These are phyloP conservation scores for Phoeniculus purpureus DNA, from an alignment of 2,797 vertebrate species.

Conservation along the genomic window DNA sequence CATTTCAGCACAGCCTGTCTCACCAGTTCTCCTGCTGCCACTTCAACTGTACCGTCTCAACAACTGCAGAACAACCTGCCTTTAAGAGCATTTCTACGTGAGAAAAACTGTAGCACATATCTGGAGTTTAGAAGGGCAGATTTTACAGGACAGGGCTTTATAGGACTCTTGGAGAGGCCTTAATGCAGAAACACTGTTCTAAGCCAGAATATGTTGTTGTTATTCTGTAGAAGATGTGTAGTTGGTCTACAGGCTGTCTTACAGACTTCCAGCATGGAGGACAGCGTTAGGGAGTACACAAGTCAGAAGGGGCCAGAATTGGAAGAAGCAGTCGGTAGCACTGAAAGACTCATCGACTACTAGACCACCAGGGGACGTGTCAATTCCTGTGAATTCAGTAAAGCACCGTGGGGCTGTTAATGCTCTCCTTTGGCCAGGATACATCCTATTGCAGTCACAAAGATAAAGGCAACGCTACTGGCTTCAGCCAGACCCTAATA, in stretches of 20 bases:
- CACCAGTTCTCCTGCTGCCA: neutral
- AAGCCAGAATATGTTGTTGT: neutral
- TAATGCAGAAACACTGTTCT: neutral
- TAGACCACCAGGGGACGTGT: neutral
- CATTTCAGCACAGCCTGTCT: neutral
- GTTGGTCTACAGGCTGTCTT: slow-evolving; percentile 15
- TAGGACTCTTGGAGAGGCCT: neutral
- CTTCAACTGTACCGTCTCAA: neutral
- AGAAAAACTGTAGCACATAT: neutral
- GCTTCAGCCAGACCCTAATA: neutral
- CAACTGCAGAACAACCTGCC: neutral
- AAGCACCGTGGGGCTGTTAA: neutral
- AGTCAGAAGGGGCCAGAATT: neutral
- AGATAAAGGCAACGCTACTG: neutral
- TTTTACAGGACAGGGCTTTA: neutral
- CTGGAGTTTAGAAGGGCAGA: neutral
- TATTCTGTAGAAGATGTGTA: neutral
- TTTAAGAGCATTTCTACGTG: neutral
- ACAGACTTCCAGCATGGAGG: slow-evolving; percentile 5
- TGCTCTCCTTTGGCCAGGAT: neutral
- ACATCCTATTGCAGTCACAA: neutral
- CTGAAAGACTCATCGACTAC: neutral
- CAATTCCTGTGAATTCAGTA: rapidly evolving
- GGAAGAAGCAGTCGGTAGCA: neutral
- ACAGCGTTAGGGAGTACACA: neutral